Evolutionary conservation across 1,140 invertebrate species (phyloP).

Genomic region (Parapsyche elsis): DNA sequence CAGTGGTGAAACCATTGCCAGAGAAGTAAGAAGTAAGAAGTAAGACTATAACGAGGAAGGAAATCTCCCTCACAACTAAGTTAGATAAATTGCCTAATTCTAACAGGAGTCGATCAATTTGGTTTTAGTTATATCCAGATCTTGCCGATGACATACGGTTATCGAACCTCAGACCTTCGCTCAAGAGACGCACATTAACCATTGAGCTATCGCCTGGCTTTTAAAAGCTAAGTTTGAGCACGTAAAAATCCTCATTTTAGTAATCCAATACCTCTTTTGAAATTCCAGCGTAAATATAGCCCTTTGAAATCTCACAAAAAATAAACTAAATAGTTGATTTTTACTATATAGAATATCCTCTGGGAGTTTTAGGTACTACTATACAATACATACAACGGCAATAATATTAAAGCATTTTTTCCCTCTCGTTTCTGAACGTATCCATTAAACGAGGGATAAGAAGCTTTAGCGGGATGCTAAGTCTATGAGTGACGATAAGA

Average conservation of each 20-base stretch:
- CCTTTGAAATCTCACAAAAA: background rate
- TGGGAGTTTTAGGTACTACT: background rate
- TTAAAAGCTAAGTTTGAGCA: background rate
- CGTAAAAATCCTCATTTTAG: background rate
- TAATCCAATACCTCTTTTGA: background rate
- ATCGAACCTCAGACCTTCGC: too few relatives aligned
- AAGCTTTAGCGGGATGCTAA: slow-evolving; percentile 19
- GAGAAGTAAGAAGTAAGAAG: too few relatives aligned
- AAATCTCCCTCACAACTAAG: too few relatives aligned
- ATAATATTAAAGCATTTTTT: slow-evolving; percentile 8
- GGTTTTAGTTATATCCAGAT: too few relatives aligned
- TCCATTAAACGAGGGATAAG: slow-evolving; percentile 24
- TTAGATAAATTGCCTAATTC: too few relatives aligned
- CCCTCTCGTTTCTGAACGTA: background rate
- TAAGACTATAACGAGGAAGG: too few relatives aligned
- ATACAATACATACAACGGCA: background rate
- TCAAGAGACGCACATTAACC: too few relatives aligned
- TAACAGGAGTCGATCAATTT: too few relatives aligned
- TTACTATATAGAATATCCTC: too few relatives aligned
- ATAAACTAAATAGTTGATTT: background rate
- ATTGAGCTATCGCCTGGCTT: too few relatives aligned
- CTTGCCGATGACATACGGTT: too few relatives aligned
- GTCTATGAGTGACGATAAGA: slow-evolving; percentile 20
- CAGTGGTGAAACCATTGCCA: too few relatives aligned
- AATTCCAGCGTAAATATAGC: background rate